These are phyloP conservation scores for Lepilemur ruficaudatus DNA, from an alignment of 2,797 vertebrate genomes.

Conservation along the genomic window DNA sequence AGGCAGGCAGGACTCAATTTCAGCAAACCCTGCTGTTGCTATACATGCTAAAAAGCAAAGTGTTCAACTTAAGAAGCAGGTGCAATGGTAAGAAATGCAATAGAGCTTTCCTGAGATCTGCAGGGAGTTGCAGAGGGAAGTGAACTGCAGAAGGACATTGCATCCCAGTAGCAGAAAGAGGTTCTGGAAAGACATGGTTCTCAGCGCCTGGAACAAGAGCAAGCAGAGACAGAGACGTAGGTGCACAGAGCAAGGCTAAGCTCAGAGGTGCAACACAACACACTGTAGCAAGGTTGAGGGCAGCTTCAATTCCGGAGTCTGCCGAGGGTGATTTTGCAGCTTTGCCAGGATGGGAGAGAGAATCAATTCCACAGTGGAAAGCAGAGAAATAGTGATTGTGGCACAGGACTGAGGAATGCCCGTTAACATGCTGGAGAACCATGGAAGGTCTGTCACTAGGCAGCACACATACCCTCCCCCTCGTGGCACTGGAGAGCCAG, in stretches of 20 bases:
- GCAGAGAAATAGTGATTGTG: neutral
- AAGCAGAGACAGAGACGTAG: neutral
- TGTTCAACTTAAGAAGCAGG: neutral
- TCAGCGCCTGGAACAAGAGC: fast-evolving
- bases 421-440: neutral
- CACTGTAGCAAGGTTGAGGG: too few species aligned
- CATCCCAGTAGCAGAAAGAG: neutral
- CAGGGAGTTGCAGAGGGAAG: neutral
- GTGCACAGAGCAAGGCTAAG: neutral
- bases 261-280: neutral
- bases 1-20: neutral
- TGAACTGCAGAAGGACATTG: neutral
- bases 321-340: neutral
- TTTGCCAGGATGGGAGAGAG: neutral
- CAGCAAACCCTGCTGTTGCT: neutral
- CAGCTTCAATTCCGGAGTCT: neutral
- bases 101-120: neutral
- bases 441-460: neutral
- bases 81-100: neutral
- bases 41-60: neutral
- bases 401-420: neutral
- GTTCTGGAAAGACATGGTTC: neutral
- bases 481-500: neutral
- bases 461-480: neutral
- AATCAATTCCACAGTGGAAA: neutral